Evolutionary conservation across 2,797 vertebrate genomes (phyloP), one percentile per base, ranked within the genome.

Genomic region (Leucoraja ocellata): DNA sequence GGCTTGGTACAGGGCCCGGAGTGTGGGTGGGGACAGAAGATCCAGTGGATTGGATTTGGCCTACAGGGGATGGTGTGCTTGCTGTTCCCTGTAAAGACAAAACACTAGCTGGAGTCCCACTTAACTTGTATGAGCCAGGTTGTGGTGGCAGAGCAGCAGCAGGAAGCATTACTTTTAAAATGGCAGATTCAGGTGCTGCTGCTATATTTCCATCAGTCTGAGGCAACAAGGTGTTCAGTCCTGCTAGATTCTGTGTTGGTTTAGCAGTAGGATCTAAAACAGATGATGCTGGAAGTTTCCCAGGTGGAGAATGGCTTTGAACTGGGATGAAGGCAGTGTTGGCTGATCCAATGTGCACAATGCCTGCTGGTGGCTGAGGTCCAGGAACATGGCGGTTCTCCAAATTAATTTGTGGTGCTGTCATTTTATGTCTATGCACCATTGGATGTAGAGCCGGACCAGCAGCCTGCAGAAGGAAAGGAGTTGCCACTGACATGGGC

Each of bases 1-100:
- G 97, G 95, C 97, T 98, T 0, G 98, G 98, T 93, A 97, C 97
- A 0, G 98, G 98, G 74, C 98, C 97, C 0, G 98, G 98, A 0
- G 97, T 97, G 93, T 98, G 98, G 0, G 98, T 98, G 4, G 98
- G 98, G 93, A 98, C 97, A 0, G 97, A 97, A 93, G 97, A 96
- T 93, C 96, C 95, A 1, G 95, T 94, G 80, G 97, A 93, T 94
- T 95, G 96, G 74, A 97, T 96, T 94, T 96, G 97, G 88, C 96
- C 71, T 18, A 76, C 71, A 92, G 95, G 94, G 9, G 95, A 94
- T 68, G 96, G 94, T 11, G 96, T 93, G 0, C 95, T 95, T 94
- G 95, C 96, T 2, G 90, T 94, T 6, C 94, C 96, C 94, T 96
- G 96, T 94, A 95, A 95, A 94, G 94, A 96, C 94, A 97, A 93